Conservation (phyloP, 2,888 invertebrate species). For the Morinoia aosen region DNA sequence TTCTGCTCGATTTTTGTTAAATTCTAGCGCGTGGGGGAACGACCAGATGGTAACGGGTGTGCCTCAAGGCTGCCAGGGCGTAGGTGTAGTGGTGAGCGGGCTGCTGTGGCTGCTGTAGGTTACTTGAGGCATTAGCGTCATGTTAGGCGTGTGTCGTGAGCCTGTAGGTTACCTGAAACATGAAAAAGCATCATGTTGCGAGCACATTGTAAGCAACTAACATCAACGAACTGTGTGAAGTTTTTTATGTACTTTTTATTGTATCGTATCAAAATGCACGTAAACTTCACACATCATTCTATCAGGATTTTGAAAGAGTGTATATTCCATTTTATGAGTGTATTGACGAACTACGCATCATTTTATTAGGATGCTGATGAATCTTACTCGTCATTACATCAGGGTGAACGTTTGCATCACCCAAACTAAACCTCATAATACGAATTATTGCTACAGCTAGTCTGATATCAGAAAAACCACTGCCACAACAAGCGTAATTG, state of each 20-base stretch:
- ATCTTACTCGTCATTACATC: neutral
- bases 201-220: neutral
- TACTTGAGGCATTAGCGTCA: neutral
- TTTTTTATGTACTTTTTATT: no score
- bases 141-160: neutral
- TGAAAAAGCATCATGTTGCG: neutral
- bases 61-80: neutral
- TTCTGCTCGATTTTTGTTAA: neutral
- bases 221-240: no score
- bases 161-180: neutral
- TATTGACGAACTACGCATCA: neutral
- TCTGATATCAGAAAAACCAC: no score
- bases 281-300: neutral
- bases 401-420: no score
- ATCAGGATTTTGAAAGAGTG: neutral
- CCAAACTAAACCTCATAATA: no score
- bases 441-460: no score
- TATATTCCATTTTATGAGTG: neutral
- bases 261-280: no score
- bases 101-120: neutral
- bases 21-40: neutral
- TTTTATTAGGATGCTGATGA: neutral
- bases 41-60: neutral
- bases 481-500: no score
- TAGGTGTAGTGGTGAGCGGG: neutral